Evolutionary conservation across 2,113 vertebrate species (phyloP).

Genomic region (Anser brachyrhynchus): DNA sequence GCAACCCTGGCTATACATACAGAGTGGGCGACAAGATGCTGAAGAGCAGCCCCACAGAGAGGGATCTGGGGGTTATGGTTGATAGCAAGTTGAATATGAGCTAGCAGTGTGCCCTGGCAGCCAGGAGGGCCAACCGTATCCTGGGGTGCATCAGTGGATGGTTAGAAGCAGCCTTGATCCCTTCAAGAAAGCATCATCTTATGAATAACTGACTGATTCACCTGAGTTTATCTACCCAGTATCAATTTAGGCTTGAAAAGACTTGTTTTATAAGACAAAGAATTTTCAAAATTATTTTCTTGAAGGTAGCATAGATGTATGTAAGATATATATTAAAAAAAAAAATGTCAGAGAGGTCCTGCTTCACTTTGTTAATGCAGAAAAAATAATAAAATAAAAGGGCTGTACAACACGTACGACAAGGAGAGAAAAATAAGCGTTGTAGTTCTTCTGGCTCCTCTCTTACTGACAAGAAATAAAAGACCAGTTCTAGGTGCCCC

Average conservation of each 20-base stretch:
- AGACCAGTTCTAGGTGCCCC: background rate
- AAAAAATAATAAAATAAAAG: background rate
- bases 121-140: no score
- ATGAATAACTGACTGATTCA: background rate
- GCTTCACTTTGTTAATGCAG: background rate
- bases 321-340: background rate
- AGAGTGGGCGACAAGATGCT: no score
- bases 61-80: no score
- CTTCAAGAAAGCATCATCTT: background rate
- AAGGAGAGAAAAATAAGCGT: background rate
- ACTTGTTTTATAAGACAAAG: background rate
- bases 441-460: background rate
- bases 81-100: no score
- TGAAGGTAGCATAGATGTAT: background rate
- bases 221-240: background rate
- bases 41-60: no score
- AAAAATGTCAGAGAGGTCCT: background rate
- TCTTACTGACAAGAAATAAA: background rate
- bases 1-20: no score
- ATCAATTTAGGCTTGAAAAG: background rate
- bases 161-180: constrained; percentile 1
- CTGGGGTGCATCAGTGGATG: background rate
- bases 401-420: background rate
- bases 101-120: no score
- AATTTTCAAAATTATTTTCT: background rate